Evolutionary conservation across 92 coral and sea anemone species (phyloP).

Genomic region (Metridium senile): DNA sequence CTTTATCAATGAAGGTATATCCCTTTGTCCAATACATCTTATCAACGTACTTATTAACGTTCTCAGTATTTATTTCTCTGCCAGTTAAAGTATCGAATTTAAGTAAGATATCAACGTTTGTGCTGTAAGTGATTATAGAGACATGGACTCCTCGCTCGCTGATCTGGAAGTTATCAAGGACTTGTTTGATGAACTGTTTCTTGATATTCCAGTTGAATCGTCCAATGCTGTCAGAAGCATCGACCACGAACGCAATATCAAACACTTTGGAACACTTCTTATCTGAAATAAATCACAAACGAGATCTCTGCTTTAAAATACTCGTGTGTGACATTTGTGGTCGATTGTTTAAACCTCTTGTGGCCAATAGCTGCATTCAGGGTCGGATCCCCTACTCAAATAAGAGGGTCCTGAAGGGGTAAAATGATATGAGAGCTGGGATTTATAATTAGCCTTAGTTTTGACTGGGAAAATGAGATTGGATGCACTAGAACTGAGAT

Average conservation of each 20-base stretch:
- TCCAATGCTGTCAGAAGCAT: conserved; percentile 49
- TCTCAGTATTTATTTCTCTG: conserved; percentile 3
- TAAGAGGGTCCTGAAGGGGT: no score
- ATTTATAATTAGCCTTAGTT: no score
- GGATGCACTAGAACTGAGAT: no score
- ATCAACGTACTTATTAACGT: conserved; percentile 12
- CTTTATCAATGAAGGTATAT: conserved; percentile 44
- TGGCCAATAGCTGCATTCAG: no score
- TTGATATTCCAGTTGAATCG: conserved; percentile 30
- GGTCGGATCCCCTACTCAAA: no score
- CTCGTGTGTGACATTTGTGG: no score
- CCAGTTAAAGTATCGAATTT: conserved; percentile 31
- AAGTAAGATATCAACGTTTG: conserved; percentile 21
- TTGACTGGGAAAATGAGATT: no score
- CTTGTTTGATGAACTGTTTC: conserved; percentile 29
- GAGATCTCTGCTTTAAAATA: no score
- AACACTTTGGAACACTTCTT: conserved; percentile 27
- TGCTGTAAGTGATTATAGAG: conserved; percentile 24
- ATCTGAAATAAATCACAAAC: conserved; percentile 10
- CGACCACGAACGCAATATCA: conserved; percentile 43
- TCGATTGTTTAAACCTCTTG: no score
- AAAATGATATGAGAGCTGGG: no score
- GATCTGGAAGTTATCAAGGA: conserved; percentile 21
- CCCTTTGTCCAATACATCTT: conserved; percentile 38
- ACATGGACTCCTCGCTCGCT: conserved; percentile 22